Percentiles rank a stretch among this genome's conserved stretches.
Evolutionary conservation across 2,113 vertebrate genomes (phyloP).

Genomic region (Sitta europaea): DNA sequence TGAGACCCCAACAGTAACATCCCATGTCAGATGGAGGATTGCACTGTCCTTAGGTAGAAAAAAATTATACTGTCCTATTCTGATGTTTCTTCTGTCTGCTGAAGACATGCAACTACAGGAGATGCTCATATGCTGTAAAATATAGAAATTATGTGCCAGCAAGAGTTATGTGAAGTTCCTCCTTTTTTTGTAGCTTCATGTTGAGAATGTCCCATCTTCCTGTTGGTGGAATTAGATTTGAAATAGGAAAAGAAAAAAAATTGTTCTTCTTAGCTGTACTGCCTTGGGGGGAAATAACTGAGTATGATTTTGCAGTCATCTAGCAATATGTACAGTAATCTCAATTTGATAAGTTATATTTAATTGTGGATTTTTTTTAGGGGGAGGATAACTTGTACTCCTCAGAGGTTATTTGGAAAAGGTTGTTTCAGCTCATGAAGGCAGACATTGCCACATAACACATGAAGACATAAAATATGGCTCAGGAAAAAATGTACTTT

Average conservation of each 20-base stretch:
- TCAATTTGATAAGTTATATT: background rate
- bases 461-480: slow-evolving; percentile 48
- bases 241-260: background rate
- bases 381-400: background rate
- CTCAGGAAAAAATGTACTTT: slow-evolving; percentile 30
- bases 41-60: background rate
- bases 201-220: background rate
- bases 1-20: background rate
- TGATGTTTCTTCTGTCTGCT: background rate
- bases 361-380: background rate
- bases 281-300: background rate
- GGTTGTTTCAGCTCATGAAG: slow-evolving; percentile 29
- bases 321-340: background rate
- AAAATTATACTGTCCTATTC: background rate
- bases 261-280: background rate
- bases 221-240: background rate
- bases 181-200: background rate
- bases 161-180: background rate
- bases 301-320: background rate
- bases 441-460: slow-evolving; percentile 33
- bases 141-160: background rate
- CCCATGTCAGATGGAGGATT: background rate
- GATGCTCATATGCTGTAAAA: background rate
- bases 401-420: slow-evolving; percentile 20
- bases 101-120: background rate